Conservation (phyloP, 2,888 invertebrate species). For the Iselma pallidipennis region DNA sequence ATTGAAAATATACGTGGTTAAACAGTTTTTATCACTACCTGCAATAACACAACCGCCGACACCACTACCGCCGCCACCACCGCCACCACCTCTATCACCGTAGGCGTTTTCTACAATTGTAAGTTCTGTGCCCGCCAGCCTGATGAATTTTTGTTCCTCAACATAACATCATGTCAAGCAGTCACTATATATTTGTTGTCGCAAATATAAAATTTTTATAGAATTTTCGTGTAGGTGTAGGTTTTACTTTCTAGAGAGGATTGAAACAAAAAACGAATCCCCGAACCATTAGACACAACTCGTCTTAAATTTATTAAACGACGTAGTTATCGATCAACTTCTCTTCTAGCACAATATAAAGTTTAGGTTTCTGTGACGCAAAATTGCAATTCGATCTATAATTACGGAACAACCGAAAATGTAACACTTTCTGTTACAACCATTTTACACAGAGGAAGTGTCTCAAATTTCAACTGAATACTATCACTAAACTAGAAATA, state of each 20-base stretch:
- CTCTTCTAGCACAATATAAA: neutral
- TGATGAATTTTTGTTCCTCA: slow-evolving; percentile 28
- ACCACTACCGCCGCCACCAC: neutral
- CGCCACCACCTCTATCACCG: neutral
- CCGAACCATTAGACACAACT: no score
- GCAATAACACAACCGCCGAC: slow-evolving; percentile 49
- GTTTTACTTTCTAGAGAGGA: no score
- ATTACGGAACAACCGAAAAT: neutral
- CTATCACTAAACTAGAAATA: no score
- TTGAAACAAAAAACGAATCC: no score
- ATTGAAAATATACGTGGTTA: slow-evolving; percentile 62
- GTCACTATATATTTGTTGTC: no score
- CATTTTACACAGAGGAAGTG: neutral
- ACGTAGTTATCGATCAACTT: neutral
- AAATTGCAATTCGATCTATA: neutral
- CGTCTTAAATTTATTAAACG: neutral
- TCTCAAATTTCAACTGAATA: no score
- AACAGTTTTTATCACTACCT: slow-evolving; percentile 52
- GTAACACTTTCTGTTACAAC: neutral
- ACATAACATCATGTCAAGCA: no score
- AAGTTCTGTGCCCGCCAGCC: slow-evolving; percentile 51
- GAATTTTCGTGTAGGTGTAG: no score
- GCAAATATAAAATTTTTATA: no score
- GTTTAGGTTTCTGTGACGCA: neutral
- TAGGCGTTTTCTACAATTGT: slow-evolving; percentile 34